A percentile compares a stretch with the other conserved stretches of the same genome.
Evolutionary conservation across 2,113 vertebrate genomes (phyloP).

Genomic region (Seriola quinqueradiata): DNA sequence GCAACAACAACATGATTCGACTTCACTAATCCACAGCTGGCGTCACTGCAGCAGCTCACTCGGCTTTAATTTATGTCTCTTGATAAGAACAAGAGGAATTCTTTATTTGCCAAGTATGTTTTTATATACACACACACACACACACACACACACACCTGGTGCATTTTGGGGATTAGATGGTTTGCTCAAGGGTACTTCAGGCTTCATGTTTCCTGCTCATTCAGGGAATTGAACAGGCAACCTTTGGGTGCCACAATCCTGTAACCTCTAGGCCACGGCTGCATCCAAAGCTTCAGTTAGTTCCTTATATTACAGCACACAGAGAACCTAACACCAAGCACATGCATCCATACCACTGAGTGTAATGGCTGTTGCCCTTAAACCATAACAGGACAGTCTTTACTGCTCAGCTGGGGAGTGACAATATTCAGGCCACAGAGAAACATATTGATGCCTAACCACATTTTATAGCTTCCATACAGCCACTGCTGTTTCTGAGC

Average conservation of each 20-base stretch:
- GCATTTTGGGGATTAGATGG: no score
- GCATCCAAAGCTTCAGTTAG: no score
- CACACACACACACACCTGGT: no score
- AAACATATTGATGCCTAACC: neutral
- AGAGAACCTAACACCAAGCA: neutral
- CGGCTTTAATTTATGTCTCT: neutral
- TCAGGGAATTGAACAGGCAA: no score
- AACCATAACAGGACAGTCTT: neutral
- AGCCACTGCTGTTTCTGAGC: slow-evolving; percentile 1
- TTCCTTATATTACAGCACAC: neutral
- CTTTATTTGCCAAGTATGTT: no score
- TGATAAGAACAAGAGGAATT: neutral
- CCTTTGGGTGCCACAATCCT: no score
- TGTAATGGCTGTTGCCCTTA: neutral
- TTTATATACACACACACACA: no score
- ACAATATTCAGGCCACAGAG: neutral
- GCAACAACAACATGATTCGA: slow-evolving; percentile 20
- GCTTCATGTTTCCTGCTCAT: no score
- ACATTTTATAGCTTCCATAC: slow-evolving; percentile 7
- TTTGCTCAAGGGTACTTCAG: no score
- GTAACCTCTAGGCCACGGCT: no score
- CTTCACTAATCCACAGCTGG: slow-evolving; percentile 4
- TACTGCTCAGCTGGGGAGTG: slow-evolving; percentile 14
- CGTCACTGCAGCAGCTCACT: neutral
- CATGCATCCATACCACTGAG: neutral